Evolutionary conservation across 2,113 vertebrate species (phyloP).

Genomic region (Archocentrus centrarchus): DNA sequence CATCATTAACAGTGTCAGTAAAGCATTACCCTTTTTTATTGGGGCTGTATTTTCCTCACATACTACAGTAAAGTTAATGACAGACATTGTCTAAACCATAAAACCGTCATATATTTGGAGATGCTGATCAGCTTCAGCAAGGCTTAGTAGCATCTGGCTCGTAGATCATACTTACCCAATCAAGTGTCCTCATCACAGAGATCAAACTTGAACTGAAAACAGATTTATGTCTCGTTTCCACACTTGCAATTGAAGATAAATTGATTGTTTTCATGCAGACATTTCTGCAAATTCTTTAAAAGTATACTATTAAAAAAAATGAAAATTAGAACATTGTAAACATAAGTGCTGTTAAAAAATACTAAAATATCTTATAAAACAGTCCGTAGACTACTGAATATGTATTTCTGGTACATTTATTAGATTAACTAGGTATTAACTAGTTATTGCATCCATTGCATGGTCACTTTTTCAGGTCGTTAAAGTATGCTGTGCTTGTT

Average conservation of each 20-base stretch:
- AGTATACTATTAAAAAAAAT: not conserved
- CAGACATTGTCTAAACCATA: slow-evolving; percentile 80
- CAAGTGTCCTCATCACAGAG: slow-evolving; percentile 34
- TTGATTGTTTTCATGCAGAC: not conserved
- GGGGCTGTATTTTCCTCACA: slow-evolving; percentile 78
- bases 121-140: slow-evolving; percentile 72
- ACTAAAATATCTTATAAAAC: not conserved
- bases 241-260: not conserved
- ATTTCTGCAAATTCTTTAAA: not conserved
- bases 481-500: not conserved
- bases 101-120: slow-evolving; percentile 80
- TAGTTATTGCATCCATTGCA: not conserved
- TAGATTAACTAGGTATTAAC: too few species aligned
- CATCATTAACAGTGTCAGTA: slow-evolving; percentile 78
- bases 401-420: too few species aligned
- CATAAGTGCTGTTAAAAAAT: not conserved
- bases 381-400: not conserved
- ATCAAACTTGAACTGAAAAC: slow-evolving; percentile 33
- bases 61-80: slow-evolving; percentile 81
- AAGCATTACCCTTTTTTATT: slow-evolving; percentile 82
- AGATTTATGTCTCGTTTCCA: slow-evolving; percentile 16
- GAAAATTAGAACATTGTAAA: not conserved
- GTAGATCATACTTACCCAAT: slow-evolving; percentile 55
- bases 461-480: not conserved
- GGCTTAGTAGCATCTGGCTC: slow-evolving; percentile 61